Conservation (phyloP, 1,140 invertebrate genomes). For the Plectus sambesii region DNA sequence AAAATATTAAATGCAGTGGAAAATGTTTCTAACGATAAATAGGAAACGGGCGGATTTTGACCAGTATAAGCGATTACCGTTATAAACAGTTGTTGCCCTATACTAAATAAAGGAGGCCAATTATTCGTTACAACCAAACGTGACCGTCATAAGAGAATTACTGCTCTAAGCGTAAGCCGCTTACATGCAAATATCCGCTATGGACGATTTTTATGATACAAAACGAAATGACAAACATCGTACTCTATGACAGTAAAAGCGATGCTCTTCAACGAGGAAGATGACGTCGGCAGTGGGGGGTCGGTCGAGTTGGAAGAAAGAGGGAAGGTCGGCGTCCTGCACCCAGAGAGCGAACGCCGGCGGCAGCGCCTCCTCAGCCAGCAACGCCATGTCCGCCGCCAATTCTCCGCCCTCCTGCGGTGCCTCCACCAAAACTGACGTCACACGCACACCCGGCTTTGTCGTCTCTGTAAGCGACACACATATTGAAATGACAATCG, state of each 20-base stretch:
- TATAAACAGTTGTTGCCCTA: no score
- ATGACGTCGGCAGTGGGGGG: slow-evolving; percentile 47
- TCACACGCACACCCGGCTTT: slow-evolving; percentile 48
- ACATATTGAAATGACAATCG: slow-evolving; percentile 6
- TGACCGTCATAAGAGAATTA: no score
- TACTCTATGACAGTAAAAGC: slow-evolving; percentile 52
- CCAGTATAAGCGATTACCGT: no score
- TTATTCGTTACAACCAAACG: no score
- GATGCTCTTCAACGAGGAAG: slow-evolving; percentile 47
- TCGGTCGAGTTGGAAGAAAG: slow-evolving; percentile 42
- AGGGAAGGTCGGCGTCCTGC: slow-evolving; percentile 44
- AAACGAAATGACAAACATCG: background rate
- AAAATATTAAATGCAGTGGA: no score
- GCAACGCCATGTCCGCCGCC: slow-evolving; percentile 47
- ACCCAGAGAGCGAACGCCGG: slow-evolving; percentile 42
- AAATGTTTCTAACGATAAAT: no score
- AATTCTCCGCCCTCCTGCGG: slow-evolving; percentile 31
- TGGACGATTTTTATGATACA: no score
- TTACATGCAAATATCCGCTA: no score
- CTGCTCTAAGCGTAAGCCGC: no score
- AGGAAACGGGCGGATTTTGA: no score
- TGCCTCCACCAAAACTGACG: slow-evolving; percentile 45
- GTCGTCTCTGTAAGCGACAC: slow-evolving; percentile 35
- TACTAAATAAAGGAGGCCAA: no score
- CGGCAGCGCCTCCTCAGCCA: slow-evolving; percentile 49